Conservation (phyloP, 2,797 vertebrate genomes). For the Coregonus sp. region DNA sequence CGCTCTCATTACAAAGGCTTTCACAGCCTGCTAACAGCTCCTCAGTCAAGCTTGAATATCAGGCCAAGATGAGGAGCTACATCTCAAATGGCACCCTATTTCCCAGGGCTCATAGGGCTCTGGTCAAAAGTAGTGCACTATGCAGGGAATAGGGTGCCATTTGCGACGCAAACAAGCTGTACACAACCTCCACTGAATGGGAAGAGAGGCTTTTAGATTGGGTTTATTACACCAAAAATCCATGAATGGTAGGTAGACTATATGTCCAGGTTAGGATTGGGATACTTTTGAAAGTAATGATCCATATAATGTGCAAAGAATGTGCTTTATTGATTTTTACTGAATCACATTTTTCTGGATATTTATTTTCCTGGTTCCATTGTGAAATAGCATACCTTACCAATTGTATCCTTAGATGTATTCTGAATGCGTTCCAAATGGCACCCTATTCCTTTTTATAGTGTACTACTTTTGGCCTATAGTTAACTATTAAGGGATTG, state of each 20-base stretch:
- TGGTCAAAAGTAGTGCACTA: no score
- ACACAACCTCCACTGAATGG: neutral
- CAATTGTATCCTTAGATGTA: neutral
- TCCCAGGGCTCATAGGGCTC: no score
- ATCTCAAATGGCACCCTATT: no score
- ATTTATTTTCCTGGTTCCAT: neutral
- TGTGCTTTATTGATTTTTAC: neutral
- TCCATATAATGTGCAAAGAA: neutral
- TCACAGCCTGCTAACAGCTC: slow-evolving; percentile 39
- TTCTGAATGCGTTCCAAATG: neutral
- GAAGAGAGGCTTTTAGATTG: neutral
- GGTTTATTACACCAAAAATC: neutral
- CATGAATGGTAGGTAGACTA: neutral
- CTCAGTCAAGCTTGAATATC: slow-evolving; percentile 31
- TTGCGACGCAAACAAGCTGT: neutral
- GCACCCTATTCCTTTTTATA: neutral
- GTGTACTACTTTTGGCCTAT: neutral
- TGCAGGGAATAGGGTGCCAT: slow-evolving; percentile 12
- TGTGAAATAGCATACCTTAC: neutral
- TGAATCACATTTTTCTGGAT: neutral
- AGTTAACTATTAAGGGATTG: neutral
- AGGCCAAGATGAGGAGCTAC: neutral
- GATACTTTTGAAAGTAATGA: neutral
- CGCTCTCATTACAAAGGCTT: slow-evolving; percentile 39
- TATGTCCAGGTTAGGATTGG: neutral